Evolutionary conservation across 1,140 invertebrate species (phyloP), one percentile per base, ranked within the genome.

Genomic region (Macrobrachium nipponense): DNA sequence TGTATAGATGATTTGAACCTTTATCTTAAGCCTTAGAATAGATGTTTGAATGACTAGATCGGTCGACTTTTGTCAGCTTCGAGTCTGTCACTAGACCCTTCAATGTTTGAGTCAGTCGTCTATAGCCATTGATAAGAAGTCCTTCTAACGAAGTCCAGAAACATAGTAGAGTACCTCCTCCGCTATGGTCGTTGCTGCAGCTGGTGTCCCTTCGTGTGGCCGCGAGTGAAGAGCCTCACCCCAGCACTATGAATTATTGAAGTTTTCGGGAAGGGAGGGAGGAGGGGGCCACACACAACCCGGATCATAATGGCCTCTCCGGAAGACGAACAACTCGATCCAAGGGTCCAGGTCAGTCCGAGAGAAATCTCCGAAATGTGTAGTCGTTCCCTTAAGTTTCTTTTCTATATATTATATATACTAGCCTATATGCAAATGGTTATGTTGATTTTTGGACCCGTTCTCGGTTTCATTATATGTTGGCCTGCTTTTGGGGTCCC

Each of bases 321-420:
- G 15, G 76, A 77, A 18, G 83, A 86, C 20, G 83, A 86, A 36
- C 64, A 73, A 43, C 77, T 86, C 8, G 83, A 86, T 59, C 83
- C 83, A 44, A 86, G 83, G 76, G 78, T 86, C 59, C 83, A 86
- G 83, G 83, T 86, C 8, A 18, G 82, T 20, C 7, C 8, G 11
- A 5, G 15, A 75, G 27, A 36, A 36, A 36, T 36, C 27, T 36
- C 27, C 1, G 27, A 36, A 4, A 36, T 36, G 3, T 17, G 15
- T 14, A 43, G n/a, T 27, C 10, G 17, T 27, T 23, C 14, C 20
- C 68, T n/a, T 70, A 23, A 23, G 10, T 14, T 27, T 23, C 5
- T 72, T 18, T 18, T 20, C 4, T 72, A 20, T 23, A 36, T 36
- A 5, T 15, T 23, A 70, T 27, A 70, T n/a, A 12, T 18, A 70